phyloP scores from a whole-genome alignment of 1,140 invertebrate species.

The Drosophila nigromelanica region DNA sequence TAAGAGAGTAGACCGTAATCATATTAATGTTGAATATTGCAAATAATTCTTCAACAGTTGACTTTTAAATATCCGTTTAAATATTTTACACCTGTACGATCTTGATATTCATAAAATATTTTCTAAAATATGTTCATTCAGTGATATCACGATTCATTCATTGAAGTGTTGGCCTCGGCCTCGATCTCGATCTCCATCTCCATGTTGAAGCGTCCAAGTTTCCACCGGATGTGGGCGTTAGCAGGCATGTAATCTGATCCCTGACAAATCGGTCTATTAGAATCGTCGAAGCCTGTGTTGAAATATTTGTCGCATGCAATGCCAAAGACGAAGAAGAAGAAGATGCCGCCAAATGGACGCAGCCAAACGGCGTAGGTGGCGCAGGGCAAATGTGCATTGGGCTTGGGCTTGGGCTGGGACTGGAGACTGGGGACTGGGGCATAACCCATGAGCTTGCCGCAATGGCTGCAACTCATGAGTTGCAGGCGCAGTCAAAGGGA shows the following conservation, averaged over 20 bases:
- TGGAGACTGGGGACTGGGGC: slow-evolving; percentile 40
- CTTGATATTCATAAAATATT: background rate
- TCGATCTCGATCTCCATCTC: slow-evolving; percentile 23
- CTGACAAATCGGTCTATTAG: slow-evolving; percentile 84
- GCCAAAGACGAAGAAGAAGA: background rate
- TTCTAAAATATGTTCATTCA: slow-evolving; percentile 1
- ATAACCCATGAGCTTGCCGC: slow-evolving; percentile 36
- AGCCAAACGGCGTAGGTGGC: slow-evolving; percentile 73
- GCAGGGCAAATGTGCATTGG: slow-evolving; percentile 66
- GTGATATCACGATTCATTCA: slow-evolving; percentile 30
- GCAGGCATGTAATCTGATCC: slow-evolving; percentile 83
- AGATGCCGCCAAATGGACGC: slow-evolving; percentile 49
- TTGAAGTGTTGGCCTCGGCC: slow-evolving; percentile 16
- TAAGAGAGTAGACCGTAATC: no score
- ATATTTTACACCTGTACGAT: slow-evolving; percentile 9
- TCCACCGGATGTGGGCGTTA: slow-evolving; percentile 81
- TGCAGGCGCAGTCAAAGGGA: slow-evolving; percentile 25
- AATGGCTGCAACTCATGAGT: slow-evolving; percentile 9
- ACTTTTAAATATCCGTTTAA: background rate
- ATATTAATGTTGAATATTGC: no score
- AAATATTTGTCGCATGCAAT: slow-evolving; percentile 82
- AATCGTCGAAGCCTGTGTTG: slow-evolving; percentile 77
- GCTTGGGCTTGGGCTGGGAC: slow-evolving; percentile 38
- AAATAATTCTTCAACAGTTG: background rate
- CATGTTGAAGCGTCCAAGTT: slow-evolving; percentile 31